Percentiles rank a stretch among this genome's conserved stretches.
Evolutionary conservation across 1,140 invertebrate species (phyloP).

Genomic region (Cotesia vestalis): DNA sequence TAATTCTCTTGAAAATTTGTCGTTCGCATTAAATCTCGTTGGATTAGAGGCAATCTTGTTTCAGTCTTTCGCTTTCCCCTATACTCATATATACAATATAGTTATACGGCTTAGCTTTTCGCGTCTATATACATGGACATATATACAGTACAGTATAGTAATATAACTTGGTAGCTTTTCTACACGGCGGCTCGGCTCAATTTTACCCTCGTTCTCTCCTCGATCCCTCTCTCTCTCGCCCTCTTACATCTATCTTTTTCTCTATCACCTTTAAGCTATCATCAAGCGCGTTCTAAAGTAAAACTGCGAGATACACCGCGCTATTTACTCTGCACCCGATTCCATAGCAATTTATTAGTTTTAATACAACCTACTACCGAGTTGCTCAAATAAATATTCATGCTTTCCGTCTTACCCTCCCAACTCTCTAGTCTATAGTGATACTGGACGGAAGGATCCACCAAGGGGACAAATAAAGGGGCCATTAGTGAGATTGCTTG

Average conservation of each 20-base stretch:
- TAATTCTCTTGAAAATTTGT: constrained; percentile 45
- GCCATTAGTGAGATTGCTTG: constrained; percentile 61
- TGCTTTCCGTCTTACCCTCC: constrained; percentile 17
- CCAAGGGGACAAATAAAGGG: constrained; percentile 48
- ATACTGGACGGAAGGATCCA: constrained; percentile 34
- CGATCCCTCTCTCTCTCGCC: not conserved
- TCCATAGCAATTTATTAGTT: constrained; percentile 56
- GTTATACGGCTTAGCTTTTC: constrained; percentile 11
- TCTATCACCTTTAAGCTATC: constrained; percentile 19
- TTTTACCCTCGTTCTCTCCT: constrained; percentile 15
- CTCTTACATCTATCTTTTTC: not conserved
- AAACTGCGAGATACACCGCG: constrained; percentile 8
- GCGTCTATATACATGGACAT: constrained; percentile 19
- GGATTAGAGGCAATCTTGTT: constrained; percentile 44
- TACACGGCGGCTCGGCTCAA: constrained; percentile 14
- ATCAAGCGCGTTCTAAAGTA: constrained; percentile 23
- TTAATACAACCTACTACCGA: constrained; percentile 60
- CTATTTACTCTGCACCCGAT: constrained; percentile 18
- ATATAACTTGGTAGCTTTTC: not conserved
- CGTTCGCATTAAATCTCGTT: constrained; percentile 42
- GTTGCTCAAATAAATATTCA: constrained; percentile 55
- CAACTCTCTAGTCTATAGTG: constrained; percentile 33
- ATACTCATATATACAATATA: not conserved
- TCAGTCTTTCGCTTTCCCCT: constrained; percentile 12
- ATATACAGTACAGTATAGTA: not conserved